phyloP scores from a whole-genome alignment of 1,140 invertebrate genomes.

The Camponotus floridanus region DNA sequence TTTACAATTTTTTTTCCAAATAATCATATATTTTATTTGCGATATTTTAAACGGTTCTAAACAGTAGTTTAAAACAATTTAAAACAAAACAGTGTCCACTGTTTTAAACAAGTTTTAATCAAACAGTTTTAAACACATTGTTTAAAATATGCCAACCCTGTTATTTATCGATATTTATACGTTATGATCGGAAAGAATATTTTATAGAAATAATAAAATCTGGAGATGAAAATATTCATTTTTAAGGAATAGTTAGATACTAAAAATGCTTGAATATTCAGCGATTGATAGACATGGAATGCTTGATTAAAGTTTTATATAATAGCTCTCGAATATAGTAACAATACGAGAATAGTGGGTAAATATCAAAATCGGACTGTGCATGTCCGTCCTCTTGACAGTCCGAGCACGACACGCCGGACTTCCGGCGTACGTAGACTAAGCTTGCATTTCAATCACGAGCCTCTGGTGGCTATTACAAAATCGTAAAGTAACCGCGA shows the following conservation, averaged over 20 bases:
- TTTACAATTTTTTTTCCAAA: too few species aligned
- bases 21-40: too few species aligned
- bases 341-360: slow-evolving; percentile 66
- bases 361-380: slow-evolving; percentile 67
- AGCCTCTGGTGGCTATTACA: slow-evolving; percentile 54
- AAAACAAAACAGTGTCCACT: too few species aligned
- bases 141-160: too few species aligned
- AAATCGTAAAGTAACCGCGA: slow-evolving; percentile 57
- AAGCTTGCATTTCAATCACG: slow-evolving; percentile 72
- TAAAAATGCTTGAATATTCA: not conserved
- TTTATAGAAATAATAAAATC: not conserved
- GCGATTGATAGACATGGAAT: not conserved
- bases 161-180: not conserved
- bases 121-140: too few species aligned
- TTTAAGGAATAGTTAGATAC: not conserved
- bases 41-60: too few species aligned
- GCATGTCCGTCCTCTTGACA: slow-evolving; percentile 65
- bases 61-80: too few species aligned
- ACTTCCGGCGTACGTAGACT: slow-evolving; percentile 71
- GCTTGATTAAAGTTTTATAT: not conserved
- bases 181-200: not conserved
- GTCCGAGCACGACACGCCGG: slow-evolving; percentile 68
- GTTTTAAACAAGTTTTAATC: too few species aligned
- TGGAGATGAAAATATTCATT: not conserved
- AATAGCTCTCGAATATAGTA: slow-evolving; percentile 42